Evolutionary conservation across 2,797 vertebrate species (phyloP), one percentile per base, ranked within the genome.

Genomic region (Mormyrus hasselquistii): DNA sequence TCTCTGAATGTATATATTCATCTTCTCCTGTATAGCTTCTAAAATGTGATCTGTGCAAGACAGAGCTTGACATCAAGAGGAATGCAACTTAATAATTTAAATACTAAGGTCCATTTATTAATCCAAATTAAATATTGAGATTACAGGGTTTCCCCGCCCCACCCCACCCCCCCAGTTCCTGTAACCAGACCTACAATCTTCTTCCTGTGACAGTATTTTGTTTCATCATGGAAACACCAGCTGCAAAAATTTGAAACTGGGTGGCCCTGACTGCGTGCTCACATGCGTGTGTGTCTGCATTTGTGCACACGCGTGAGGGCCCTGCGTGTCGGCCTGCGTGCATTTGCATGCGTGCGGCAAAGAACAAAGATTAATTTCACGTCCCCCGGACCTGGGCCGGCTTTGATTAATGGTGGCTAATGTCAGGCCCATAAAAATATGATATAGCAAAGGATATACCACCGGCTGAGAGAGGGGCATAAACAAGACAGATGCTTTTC

Each of bases 401-500:
- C 92, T 90, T 89, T 94, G 94, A 95, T 93, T 92, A 93, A 93
- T 92, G 92, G 93, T 91, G 83, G 92, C 93, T 94, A 93, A 94
- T 95, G 92, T 93, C 92, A 93, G 89, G 91, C 92, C 92, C 90
- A 88, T 95, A 95, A 95, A 96, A 94, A 93, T 92, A 94, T 93
- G 94, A 94, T 94, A 94, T 93, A 93, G 94, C 93, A 94, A 94
- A 93, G 93, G 92, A 94, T 93, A 88, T 93, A 94, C 95, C 93
- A 93, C 94, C 92, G 94, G 95, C 94, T 91, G 93, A 93, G 93
- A 92, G 92, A 90, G 91, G 93, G 94, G 94, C 94, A 95, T 95
- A 95, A 95, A 95, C 92, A 94, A 96, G 95, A 96, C 92, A 92
- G 93, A 95, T 95, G 94, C 92, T 92, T 92, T 90, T 94, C 59